These are phyloP conservation scores for Tridacna crocea DNA, from an alignment of 2,888 invertebrate species.

Conservation along the genomic window DNA sequence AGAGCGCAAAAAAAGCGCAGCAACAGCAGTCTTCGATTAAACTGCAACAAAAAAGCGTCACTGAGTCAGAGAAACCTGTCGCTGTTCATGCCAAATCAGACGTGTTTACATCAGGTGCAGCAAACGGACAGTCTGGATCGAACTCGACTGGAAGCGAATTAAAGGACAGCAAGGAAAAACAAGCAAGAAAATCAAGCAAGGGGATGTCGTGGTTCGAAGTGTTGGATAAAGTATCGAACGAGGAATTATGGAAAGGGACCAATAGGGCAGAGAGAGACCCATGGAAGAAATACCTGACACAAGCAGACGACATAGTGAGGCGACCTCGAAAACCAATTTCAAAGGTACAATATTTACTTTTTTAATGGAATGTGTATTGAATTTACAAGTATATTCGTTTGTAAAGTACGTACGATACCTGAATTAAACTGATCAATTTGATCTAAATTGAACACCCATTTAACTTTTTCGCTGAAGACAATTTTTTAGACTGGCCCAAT, in stretches of 20 bases:
- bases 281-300: constrained; percentile 37
- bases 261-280: constrained; percentile 42
- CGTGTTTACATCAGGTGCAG: neutral
- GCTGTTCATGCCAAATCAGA: neutral
- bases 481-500: neutral
- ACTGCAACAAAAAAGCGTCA: neutral
- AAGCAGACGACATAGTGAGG: constrained; percentile 49
- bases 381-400: neutral
- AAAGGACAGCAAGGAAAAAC: neutral
- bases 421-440: no score
- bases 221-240: constrained; percentile 38
- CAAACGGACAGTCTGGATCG: neutral
- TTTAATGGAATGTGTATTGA: neutral
- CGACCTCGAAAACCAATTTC: constrained; percentile 47
- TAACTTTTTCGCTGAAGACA: neutral
- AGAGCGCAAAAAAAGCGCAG: neutral
- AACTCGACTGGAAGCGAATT: neutral
- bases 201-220: constrained; percentile 47
- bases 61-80: neutral
- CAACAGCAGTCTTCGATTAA: neutral
- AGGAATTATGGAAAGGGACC: constrained; percentile 42
- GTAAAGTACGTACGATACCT: no score
- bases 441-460: neutral
- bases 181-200: neutral
- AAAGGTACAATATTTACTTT: constrained; percentile 29